Evolutionary conservation across 2,888 invertebrate species (phyloP), one percentile per base, ranked within the genome.

Genomic region (Esperia sulphurella): DNA sequence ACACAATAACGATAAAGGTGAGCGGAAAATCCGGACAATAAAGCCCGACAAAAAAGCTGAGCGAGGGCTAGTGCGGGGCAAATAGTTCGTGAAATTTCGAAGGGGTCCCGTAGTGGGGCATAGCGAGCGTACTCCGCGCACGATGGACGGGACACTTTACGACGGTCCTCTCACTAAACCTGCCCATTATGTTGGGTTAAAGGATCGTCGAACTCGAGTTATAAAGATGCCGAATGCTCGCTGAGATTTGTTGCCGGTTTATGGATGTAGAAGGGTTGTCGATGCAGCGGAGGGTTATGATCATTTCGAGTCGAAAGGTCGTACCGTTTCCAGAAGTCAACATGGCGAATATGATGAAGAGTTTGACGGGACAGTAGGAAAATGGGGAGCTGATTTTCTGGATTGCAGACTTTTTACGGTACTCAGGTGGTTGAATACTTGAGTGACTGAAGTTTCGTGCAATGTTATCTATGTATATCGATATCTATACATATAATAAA

Each of bases 1-100:
- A 87, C 81, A 88, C 84, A 87, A 87, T 88, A 86, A 83, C 88
- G 82, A 83, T 88, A 87, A 87, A 89, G 89, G 89, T 89, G 84
- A 86, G 81, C 76, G 74, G 78, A 85, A 88, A 87, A 87, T 89
- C 86, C 87, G 85, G 79, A 86, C 87, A 87, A 89, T 88, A 89
- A 89, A 89, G 79, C 81, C 75, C 76, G 78, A 77, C 83, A 87
- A 89, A 87, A 83, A 87, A 83, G 82, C 85, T 77, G 81, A 82
- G 78, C 66, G 81, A 75, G 80, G 84, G 83, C 84, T 83, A 87
- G 85, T 86, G 79, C 79, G 76, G 85, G 75, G 78, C 79, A 87
- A 88, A 89, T 89, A 88, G 88, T 89, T 87, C 86, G 88, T 87
- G 86, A 87, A 88, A 88, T 84, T 83, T 77, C 75, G 75, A 76